A percentile compares a stretch with the other conserved stretches of the same genome.
phyloP scores from a whole-genome alignment of 2,113 vertebrate genomes.

The Cavia aperea region DNA sequence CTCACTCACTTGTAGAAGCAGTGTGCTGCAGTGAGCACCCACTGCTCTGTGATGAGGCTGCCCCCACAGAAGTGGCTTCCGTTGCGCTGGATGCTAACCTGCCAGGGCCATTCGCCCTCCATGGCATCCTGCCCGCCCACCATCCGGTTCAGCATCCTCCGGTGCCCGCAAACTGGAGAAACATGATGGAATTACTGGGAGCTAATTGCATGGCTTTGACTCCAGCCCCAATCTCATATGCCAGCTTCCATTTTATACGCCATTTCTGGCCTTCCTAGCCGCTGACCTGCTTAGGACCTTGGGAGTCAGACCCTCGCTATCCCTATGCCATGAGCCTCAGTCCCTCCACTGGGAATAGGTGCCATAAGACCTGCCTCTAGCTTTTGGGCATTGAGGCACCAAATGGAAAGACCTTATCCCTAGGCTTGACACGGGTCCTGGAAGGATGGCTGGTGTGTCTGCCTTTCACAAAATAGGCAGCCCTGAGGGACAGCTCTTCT shows the following conservation, averaged over 20 bases:
- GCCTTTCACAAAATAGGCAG: too few species aligned
- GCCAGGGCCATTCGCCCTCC: conserved; percentile 76
- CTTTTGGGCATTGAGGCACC: neutral
- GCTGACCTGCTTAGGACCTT: neutral
- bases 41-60: conserved; percentile 66
- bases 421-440: neutral
- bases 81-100: conserved; percentile 71
- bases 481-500: neutral
- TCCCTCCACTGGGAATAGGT: neutral
- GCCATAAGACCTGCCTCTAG: neutral
- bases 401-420: neutral
- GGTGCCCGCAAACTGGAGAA: conserved; percentile 66
- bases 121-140: conserved; percentile 61
- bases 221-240: neutral
- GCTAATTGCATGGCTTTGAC: too few species aligned
- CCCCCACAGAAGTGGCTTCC: conserved; percentile 72
- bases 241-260: neutral
- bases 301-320: neutral
- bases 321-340: neutral
- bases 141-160: conserved; percentile 57
- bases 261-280: neutral
- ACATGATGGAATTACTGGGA: neutral
- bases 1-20: conserved; percentile 70
- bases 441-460: neutral
- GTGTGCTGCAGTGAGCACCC: conserved; percentile 73